Conservation (phyloP, 2,797 vertebrate genomes). For the Eurystomus glaucurus region DNA sequence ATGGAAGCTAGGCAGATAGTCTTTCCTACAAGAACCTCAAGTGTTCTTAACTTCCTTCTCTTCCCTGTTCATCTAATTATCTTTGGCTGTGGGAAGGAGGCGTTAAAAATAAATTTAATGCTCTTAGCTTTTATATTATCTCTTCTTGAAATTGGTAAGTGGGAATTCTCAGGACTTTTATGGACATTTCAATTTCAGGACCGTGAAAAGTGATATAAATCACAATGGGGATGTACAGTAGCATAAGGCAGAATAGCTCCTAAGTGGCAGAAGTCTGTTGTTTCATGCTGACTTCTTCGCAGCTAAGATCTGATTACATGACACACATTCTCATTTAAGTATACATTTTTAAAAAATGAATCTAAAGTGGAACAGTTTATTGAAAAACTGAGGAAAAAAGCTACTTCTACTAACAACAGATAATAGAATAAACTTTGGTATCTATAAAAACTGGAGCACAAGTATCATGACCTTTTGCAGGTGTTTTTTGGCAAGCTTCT, state of each 20-base stretch:
- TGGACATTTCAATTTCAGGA: neutral
- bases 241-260: neutral
- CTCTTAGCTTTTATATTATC: neutral
- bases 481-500: neutral
- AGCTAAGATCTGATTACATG: neutral
- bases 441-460: neutral
- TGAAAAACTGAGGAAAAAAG: neutral
- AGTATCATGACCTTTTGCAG: neutral
- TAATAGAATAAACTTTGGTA: neutral
- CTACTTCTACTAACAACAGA: neutral
- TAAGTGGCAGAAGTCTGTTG: neutral
- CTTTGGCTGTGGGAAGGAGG: neutral
- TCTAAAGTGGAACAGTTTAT: neutral
- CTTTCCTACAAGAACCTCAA: neutral
- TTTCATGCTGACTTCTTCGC: neutral
- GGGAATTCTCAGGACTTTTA: neutral
- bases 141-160: neutral
- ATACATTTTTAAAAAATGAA: neutral
- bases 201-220: neutral
- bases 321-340: neutral
- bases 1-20: neutral
- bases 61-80: neutral
- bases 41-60: neutral
- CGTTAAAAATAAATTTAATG: neutral
- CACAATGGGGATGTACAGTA: neutral